phyloP scores from a whole-genome alignment of 2,888 invertebrate species.

The Galeruca laticollis region DNA sequence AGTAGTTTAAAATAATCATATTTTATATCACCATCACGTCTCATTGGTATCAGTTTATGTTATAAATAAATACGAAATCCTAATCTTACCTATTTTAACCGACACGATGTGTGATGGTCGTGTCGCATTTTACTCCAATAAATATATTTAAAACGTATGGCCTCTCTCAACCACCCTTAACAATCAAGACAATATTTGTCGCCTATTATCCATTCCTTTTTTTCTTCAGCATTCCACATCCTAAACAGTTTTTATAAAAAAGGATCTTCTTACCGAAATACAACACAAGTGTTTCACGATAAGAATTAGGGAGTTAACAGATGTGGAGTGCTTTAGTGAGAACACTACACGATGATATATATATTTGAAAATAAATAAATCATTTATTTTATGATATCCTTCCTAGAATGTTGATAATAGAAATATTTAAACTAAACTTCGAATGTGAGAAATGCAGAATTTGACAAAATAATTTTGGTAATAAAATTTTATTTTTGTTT shows the following conservation, averaged over 20 bases:
- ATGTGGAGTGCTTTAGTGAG: not conserved
- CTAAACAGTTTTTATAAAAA: slow-evolving; percentile 12
- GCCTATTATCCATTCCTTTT: not conserved
- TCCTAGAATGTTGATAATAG: not conserved
- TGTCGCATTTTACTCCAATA: too few relatives aligned
- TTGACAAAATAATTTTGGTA: too few relatives aligned
- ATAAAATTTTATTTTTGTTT: too few relatives aligned
- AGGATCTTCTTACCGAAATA: slow-evolving; percentile 6
- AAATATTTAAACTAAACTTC: not conserved
- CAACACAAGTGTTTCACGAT: slow-evolving; percentile 13
- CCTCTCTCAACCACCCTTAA: not conserved
- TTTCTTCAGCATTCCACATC: not conserved
- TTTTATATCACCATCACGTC: too few relatives aligned
- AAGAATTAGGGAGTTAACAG: slow-evolving; percentile 5
- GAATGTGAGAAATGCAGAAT: not conserved
- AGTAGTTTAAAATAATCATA: too few relatives aligned
- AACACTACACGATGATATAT: not conserved
- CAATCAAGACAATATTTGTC: not conserved
- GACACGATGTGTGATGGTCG: too few relatives aligned
- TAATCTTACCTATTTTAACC: too few relatives aligned
- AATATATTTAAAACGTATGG: too few relatives aligned
- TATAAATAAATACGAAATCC: too few relatives aligned
- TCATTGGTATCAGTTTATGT: too few relatives aligned
- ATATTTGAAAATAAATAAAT: slow-evolving; percentile 1
- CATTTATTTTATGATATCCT: not conserved